These are phyloP conservation scores for Acanthis flammea DNA, from an alignment of 2,797 vertebrate genomes.

Conservation along the genomic window DNA sequence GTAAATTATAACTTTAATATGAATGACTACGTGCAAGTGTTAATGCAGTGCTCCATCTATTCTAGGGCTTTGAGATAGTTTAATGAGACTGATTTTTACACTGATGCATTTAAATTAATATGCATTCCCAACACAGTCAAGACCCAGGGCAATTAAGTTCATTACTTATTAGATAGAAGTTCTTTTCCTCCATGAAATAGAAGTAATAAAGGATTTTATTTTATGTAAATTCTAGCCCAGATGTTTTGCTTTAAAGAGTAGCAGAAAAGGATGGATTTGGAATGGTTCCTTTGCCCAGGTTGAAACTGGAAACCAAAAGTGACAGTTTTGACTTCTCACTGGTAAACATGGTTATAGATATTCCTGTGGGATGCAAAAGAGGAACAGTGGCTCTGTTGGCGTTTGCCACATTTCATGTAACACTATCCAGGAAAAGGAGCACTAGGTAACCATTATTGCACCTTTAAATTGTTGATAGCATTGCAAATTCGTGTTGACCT, in stretches of 20 bases:
- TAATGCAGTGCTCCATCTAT: not conserved
- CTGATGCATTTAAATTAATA: not conserved
- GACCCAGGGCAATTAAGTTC: not conserved
- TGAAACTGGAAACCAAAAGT: not conserved
- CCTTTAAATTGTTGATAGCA: not conserved
- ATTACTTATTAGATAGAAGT: not conserved
- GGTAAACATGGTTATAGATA: not conserved
- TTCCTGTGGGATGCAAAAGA: not conserved
- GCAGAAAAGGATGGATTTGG: not conserved
- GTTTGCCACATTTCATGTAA: not conserved
- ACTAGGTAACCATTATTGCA: not conserved
- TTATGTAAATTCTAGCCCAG: not conserved
- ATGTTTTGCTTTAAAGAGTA: not conserved
- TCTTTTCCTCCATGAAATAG: not conserved
- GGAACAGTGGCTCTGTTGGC: not conserved
- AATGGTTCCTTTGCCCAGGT: not conserved
- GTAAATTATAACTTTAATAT: not conserved
- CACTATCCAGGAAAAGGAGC: not conserved
- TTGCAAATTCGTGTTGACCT: not conserved
- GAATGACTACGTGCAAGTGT: not conserved
- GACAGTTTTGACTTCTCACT: not conserved
- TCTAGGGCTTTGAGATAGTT: not conserved
- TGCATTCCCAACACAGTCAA: not conserved
- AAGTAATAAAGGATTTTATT: not conserved
- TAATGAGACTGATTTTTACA: conserved; percentile 11